Evolutionary conservation across 2,888 invertebrate genomes (phyloP), one percentile per base, ranked within the genome.

Genomic region (Boloria selene): DNA sequence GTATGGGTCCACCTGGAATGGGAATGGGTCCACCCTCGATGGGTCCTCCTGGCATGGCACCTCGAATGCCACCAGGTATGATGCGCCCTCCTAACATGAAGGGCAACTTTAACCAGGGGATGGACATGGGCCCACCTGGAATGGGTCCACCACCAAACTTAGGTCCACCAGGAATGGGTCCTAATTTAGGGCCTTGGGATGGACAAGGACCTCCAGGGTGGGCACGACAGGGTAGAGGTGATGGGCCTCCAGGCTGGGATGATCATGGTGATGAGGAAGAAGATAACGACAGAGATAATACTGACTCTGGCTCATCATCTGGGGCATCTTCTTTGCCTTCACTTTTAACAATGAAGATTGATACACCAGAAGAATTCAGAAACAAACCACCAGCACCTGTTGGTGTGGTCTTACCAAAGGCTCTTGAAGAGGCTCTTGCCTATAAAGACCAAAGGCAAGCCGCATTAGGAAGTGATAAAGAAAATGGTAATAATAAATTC

Each of bases 401-500:
- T 10, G 84, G 94, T 61, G 91, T 94, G 0, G 93, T 95, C 63
- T 87, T 98, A 49, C 98, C 98, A 0, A 96, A 96, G 77, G 98
- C 96, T 13, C 85, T 98, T 54, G 98, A 98, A 85, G 97, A 98
- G 84, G 97, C 97, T 13, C 90, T 98, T 0, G 98, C 97, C 13
- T 95, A 97, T 64, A 98, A 98, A 86, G 96, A 95, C 77, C 97
- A 97, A 76, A 93, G 98, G 70, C 97, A 96, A 4, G 95, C 96
- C 72, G 96, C 97, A 79, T 93, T 97, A 53, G 96, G 96, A 53
- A 89, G 90, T 52, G 93, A 93, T 52, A 77, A 76, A 71, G 85
- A 81, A 78, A 80, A 51, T 65, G 72, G 77, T 78, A 59, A 22
- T 45, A 17, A 14, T 47, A 4, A 10, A 4, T n/a, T 49, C 10